Evolutionary conservation across 2,113 vertebrate species (phyloP), one percentile per base, ranked within the genome.

Genomic region (Vidua macroura): DNA sequence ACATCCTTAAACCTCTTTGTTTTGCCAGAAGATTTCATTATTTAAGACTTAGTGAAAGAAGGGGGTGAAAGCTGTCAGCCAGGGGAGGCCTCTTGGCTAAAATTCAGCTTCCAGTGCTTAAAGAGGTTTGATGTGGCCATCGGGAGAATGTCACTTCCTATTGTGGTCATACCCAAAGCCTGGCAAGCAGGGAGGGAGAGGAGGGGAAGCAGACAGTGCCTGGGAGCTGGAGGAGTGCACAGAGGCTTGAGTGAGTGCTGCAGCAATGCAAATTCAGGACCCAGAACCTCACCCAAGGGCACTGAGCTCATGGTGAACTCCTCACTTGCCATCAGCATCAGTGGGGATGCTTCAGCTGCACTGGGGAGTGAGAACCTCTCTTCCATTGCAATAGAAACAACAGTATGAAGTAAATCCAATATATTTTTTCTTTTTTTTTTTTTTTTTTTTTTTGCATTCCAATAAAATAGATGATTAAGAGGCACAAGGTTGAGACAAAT

Each of bases 1-100:
- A 44, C 21, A 59, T 70, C 23, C 64, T 67, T 77, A 51, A 56
- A 83, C 80, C 1, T 27, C 43, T 90, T 80, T 43, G 25, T 80
- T 73, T 83, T 74, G 75, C 88, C 12, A 15, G 80, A 67, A 82
- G 70, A 86, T 94, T 94, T 88, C 31, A 53, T 95, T 92, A 94
- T 75, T 89, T 83, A 75, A 56, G 51, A 31, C 63, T 75, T 58
- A 79, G 51, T 56, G 88, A 86, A 64, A 74, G 80, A 76, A 83
- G 23, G 25, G 37, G 30, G 27, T n/a, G 56, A 91, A 86, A 43
- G 15, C 55, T 81, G 69, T 62, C 62, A 74, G 85, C 62, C 17
- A 69, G 69, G 52, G 35, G 16, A 86, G 27, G 76, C 37, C 46
- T 68, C 49, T 52, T 31, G 15, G 74, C 58, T 72, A 53, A 51